Conservation (phyloP, 2,797 vertebrate species). For the Amblyopsis hoosieri region DNA sequence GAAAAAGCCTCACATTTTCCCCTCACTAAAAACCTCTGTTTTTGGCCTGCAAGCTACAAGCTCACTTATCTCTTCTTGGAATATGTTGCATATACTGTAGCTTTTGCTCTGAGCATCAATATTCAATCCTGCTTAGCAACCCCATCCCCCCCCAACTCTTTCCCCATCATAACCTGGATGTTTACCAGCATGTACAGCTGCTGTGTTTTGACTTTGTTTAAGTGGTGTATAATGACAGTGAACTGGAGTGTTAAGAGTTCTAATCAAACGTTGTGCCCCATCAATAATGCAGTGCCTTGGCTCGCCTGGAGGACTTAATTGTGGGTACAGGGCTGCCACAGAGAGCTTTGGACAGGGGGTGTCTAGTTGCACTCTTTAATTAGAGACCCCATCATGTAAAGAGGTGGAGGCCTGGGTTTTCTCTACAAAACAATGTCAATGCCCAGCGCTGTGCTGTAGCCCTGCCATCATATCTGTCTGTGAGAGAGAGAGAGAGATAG, state of each 20-base stretch:
- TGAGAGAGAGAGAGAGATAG: constrained; percentile 1
- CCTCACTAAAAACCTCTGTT: constrained; percentile 39
- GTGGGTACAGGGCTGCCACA: constrained; percentile 73
- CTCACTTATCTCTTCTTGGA: constrained; percentile 49
- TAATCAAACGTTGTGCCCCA: constrained; percentile 79
- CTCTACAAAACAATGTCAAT: constrained; percentile 50
- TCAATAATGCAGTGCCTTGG: constrained; percentile 78
- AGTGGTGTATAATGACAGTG: constrained; percentile 80
- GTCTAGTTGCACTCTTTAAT: constrained; percentile 77
- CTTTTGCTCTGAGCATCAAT: constrained; percentile 54
- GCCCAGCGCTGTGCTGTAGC: constrained; percentile 57
- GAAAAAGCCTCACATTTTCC: constrained; percentile 60
- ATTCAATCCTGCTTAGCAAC: constrained; percentile 54
- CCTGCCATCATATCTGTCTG: constrained; percentile 49
- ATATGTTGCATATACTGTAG: constrained; percentile 35
- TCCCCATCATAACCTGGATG: constrained; percentile 69
- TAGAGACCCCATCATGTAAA: constrained; percentile 73
- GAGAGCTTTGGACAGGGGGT: constrained; percentile 63
- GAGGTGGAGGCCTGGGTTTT: constrained; percentile 63
- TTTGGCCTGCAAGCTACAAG: constrained; percentile 53
- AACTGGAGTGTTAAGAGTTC: constrained; percentile 74
- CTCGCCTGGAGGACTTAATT: constrained; percentile 72
- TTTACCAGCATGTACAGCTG: constrained; percentile 70
- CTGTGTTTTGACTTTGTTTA: constrained; percentile 78
- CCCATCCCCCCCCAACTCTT: constrained; percentile 12